phyloP scores from a whole-genome alignment of 2,113 vertebrate species.

The Corvus hawaiiensis region DNA sequence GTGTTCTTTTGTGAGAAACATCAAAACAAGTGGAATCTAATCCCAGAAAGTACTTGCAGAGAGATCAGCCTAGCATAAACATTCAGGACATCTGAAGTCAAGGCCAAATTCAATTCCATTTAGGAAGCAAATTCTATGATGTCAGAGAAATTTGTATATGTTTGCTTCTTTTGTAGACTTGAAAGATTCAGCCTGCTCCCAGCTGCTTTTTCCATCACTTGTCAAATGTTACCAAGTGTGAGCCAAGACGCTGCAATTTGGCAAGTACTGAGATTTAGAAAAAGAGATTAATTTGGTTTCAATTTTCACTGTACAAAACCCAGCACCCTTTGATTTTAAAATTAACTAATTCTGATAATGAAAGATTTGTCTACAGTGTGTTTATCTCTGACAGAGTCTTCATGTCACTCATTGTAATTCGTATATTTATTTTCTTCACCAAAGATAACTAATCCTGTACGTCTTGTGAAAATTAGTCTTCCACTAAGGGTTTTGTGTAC shows the following conservation, averaged over 20 bases:
- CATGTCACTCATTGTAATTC: neutral
- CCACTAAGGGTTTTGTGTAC: neutral
- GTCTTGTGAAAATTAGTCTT: neutral
- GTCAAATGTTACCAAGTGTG: neutral
- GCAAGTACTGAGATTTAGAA: neutral
- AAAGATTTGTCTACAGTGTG: neutral
- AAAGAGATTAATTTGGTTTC: neutral
- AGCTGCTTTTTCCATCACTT: neutral
- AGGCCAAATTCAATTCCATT: neutral
- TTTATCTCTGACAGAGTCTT: neutral
- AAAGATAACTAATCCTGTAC: neutral
- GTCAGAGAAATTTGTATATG: neutral
- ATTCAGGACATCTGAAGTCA: neutral
- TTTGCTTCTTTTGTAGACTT: neutral
- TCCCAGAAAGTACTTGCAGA: neutral
- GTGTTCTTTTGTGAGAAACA: neutral
- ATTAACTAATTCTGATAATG: neutral
- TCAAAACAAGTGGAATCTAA: neutral
- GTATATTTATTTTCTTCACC: neutral
- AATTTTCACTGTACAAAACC: neutral
- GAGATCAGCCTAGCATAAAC: neutral
- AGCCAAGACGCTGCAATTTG: neutral
- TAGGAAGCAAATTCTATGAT: neutral
- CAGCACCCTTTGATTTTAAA: neutral
- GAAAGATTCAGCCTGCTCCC: neutral